Base-by-base conservation (phyloP, 2,113 vertebrate species). In the Orcinus orca region DNA sequence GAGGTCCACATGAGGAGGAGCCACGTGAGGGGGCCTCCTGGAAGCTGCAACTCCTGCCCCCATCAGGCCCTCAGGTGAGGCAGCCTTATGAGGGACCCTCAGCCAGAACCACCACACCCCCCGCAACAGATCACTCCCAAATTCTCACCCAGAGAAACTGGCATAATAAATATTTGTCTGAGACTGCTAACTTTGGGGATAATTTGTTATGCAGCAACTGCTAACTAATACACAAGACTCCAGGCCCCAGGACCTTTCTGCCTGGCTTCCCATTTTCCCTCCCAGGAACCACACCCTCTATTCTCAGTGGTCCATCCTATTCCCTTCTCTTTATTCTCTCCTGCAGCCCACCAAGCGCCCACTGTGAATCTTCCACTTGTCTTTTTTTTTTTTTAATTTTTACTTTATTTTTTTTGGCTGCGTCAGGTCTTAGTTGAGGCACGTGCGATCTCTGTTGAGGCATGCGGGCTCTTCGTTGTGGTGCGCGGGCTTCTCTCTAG, bases 1-100 rank as follows among this genome's bases (percentile, higher is more conserved):
- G 38, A 14, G 23, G 33, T 6, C 88, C 8, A 2, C 1, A 0
- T n/a, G 44, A 17, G 23, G 8, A 26, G 68, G 50, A 3, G 41
- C 53, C 71, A 5, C 4, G 1, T 3, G 15, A 55, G 41, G 53
- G 25, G n/a, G 6, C 26, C 20, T 17, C 67, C 13, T 8, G 14
- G 36, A 86, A 73, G 74, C 6, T 29, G n/a, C 74, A 58, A 5
- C 31, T 36, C 76, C 29, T 14, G 25, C 25, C 47, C 41, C 25
- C 20, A 55, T 23, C 0, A 0, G 50, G 17, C n/a, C 55, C 63
- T 85, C 63, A 26, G 31, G 20, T 10, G 44, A 29, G 36, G 29
- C 50, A 9, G 53, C n/a, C 41, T 20, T 25, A 5, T 2, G n/a
- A 62, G 73, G 67, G 41, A n/a, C 44, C 23, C 29, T 33, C 70